Percentiles rank a stretch among this genome's conserved stretches.
These are phyloP conservation scores for Cephalophus harveyi DNA, from an alignment of 2,113 vertebrate species.

Conservation along the genomic window DNA sequence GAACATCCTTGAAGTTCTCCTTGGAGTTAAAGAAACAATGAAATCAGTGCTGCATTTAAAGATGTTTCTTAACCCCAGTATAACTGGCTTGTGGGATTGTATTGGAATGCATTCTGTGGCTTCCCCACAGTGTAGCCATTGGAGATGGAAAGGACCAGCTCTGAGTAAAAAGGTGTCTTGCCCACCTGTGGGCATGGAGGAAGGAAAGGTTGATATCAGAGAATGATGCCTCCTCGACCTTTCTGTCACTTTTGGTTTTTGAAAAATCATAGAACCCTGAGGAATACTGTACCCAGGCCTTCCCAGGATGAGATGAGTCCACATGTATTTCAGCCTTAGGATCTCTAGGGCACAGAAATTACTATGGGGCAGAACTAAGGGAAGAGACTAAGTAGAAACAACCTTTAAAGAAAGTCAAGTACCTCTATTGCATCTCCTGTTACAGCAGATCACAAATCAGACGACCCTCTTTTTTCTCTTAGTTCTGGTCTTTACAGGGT, in stretches of 20 bases:
- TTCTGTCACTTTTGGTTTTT: slow-evolving; percentile 11
- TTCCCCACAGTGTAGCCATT: background rate
- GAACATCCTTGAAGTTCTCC: background rate
- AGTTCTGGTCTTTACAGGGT: background rate
- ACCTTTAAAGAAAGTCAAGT: background rate
- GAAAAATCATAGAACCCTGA: background rate
- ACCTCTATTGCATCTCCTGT: background rate
- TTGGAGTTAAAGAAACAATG: background rate
- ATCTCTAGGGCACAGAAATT: background rate
- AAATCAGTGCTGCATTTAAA: background rate
- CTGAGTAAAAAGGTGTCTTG: background rate
- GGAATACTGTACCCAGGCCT: background rate
- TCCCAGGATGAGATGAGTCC: background rate
- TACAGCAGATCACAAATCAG: background rate
- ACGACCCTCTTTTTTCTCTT: background rate
- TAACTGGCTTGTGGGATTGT: background rate
- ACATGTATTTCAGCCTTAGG: background rate
- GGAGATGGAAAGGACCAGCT: background rate
- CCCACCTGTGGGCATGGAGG: background rate
- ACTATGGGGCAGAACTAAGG: background rate
- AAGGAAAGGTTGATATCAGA: background rate
- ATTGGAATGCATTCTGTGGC: background rate
- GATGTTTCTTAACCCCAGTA: background rate
- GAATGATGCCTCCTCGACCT: background rate
- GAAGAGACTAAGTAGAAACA: background rate